Evolutionary conservation across 2,797 vertebrate species (phyloP), one percentile per base, ranked within the genome.

Genomic region (Schizopygopsis malacanthus): DNA sequence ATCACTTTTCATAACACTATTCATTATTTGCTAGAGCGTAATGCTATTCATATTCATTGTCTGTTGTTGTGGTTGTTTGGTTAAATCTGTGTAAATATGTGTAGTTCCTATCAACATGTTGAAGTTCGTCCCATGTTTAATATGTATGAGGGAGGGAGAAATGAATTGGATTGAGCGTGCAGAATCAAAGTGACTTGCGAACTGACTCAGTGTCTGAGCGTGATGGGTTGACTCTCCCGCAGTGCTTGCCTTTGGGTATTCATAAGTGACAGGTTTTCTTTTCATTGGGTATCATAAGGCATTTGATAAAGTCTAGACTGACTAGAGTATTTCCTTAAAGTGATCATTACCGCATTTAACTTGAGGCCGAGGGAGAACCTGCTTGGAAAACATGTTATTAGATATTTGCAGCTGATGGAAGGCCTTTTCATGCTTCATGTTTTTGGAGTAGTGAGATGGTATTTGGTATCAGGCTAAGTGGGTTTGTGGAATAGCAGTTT

Each of bases 271-370:
- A 76, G 47, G 43, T 56, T 75, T 79, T 67, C 81, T 59, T 84
- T 52, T 67, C 47, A 72, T 86, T 78, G 81, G 28, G 52, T 81
- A 81, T 81, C 54, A 88, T 82, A 63, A 67, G 54, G 41, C 56
- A 78, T 85, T 81, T 85, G 83, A 83, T 85, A 39, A 87, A 79
- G 77, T 88, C 70, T 82, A 70, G 79, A 86, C 50, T 75, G 77
- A 71, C 33, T 63, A 69, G 41, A 72, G 52, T n/a, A 63, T 75
- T n/a, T 73, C 9, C 70, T 12, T 84, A 67, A 56, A 25, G 37
- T 70, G 45, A 78, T 56, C 75, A 81, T 81, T 77, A 43, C 47
- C 33, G 45, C 52, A 37, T 82, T 86, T 81, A 45, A 71, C 25
- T 69, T 71, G 5, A 77, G 77, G 28, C 22, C 52, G 33, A 12